Conservation (phyloP, 2,113 vertebrate genomes). For the Siniperca chuatsi region DNA sequence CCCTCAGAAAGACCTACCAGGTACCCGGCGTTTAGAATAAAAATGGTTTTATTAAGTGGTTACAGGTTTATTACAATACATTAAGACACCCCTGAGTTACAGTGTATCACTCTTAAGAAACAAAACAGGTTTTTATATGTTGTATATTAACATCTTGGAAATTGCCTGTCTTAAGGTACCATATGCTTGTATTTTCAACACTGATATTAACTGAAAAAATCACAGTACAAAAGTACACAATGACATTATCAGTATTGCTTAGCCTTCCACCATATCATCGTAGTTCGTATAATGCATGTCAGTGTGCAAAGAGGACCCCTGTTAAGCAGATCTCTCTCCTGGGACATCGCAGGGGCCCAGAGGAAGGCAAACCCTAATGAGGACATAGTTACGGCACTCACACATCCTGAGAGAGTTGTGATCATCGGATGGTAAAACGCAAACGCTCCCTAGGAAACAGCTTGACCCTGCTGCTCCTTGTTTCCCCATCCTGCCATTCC, state of each 20-base stretch:
- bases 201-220: background rate
- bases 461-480: slow-evolving; percentile 86
- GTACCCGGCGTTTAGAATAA: background rate
- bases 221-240: background rate
- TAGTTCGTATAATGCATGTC: slow-evolving; percentile 55
- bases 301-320: slow-evolving; percentile 37
- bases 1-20: background rate
- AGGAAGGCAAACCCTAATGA: slow-evolving; percentile 77
- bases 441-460: slow-evolving; percentile 88
- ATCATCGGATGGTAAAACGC: slow-evolving; percentile 78
- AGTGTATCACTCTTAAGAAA: background rate
- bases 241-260: slow-evolving; percentile 10
- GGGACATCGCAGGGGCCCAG: slow-evolving; percentile 83
- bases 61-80: background rate
- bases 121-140: background rate
- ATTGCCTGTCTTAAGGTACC: background rate
- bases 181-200: background rate
- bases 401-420: slow-evolving; percentile 84
- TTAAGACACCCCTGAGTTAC: background rate
- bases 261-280: slow-evolving; percentile 10
- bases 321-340: slow-evolving; percentile 82
- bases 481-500: slow-evolving; percentile 74
- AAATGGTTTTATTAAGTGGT: background rate
- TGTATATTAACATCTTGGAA: background rate
- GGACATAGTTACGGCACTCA: slow-evolving; percentile 83